A percentile compares a stretch with the other conserved stretches of the same genome.
Evolutionary conservation across 2,797 vertebrate genomes (phyloP).

Genomic region (Crenuchus spilurus): DNA sequence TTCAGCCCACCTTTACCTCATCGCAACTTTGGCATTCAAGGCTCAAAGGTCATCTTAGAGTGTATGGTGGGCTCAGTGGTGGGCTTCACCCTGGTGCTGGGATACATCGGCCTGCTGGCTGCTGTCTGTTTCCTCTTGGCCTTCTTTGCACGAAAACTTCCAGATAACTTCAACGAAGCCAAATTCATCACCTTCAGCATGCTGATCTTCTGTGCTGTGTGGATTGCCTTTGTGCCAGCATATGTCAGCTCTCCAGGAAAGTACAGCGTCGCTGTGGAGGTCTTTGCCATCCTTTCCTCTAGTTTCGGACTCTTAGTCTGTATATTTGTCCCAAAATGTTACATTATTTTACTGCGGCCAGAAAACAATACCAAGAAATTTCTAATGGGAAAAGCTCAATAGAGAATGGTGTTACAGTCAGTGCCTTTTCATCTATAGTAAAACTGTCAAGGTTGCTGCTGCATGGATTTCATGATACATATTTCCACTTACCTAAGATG

Average conservation of each 20-base stretch:
- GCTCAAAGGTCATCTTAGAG: constrained; percentile 76
- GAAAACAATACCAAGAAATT: constrained; percentile 73
- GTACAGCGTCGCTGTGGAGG: constrained; percentile 64
- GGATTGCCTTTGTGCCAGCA: constrained; percentile 64
- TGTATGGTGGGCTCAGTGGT: constrained; percentile 71
- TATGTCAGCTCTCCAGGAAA: constrained; percentile 67
- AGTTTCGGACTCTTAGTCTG: constrained; percentile 63
- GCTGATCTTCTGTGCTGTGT: constrained; percentile 66
- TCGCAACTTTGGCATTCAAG: constrained; percentile 61
- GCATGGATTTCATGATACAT: too few relatives aligned
- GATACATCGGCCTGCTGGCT: constrained; percentile 77
- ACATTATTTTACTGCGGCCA: constrained; percentile 69
- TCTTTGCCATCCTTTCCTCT: constrained; percentile 66
- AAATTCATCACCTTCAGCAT: constrained; percentile 69
- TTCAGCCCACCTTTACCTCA: constrained; percentile 66
- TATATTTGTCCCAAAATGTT: too few relatives aligned
- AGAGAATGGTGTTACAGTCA: too few relatives aligned
- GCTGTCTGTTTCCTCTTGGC: constrained; percentile 66
- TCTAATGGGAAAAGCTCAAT: too few relatives aligned
- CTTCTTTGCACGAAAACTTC: constrained; percentile 64
- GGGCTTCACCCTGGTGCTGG: constrained; percentile 77
- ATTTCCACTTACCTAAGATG: too few relatives aligned
- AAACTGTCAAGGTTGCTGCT: too few relatives aligned
- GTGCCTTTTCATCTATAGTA: too few relatives aligned
- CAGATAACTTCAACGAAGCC: constrained; percentile 66